Evolutionary conservation across 2,113 vertebrate species (phyloP).

Genomic region (Motacilla alba): DNA sequence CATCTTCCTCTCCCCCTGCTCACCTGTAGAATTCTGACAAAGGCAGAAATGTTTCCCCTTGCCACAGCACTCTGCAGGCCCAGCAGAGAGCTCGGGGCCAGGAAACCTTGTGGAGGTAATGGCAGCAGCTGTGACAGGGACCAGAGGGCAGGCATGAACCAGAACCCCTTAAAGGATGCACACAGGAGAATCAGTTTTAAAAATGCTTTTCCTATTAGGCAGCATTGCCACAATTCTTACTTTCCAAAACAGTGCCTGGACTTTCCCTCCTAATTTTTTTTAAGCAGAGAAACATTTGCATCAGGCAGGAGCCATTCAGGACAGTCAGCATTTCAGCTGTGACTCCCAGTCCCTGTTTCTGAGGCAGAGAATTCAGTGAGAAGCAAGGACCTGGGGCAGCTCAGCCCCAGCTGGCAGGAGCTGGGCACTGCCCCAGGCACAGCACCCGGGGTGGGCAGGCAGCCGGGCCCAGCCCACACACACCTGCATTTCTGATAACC

Average conservation of each 20-base stretch:
- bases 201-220: conserved; percentile 26
- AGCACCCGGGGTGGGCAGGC: not conserved
- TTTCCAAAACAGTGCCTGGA: conserved; percentile 25
- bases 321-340: not conserved
- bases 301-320: not conserved
- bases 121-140: not conserved
- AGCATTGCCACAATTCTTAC: not conserved
- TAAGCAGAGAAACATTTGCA: not conserved
- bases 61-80: not conserved
- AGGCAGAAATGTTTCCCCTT: not conserved
- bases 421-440: not conserved
- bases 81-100: not conserved
- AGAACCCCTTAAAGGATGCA: not conserved
- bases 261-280: not conserved
- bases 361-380: not conserved
- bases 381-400: not conserved
- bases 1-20: not conserved
- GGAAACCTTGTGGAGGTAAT: not conserved
- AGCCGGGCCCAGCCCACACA: not conserved
- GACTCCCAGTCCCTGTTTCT: rapidly evolving
- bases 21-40: not conserved
- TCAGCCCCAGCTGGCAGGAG: not conserved
- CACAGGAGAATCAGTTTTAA: not conserved
- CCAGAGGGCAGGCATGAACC: not conserved
- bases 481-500: not conserved